Conservation (phyloP, 2,113 vertebrate species). For the Sorex araneus region DNA sequence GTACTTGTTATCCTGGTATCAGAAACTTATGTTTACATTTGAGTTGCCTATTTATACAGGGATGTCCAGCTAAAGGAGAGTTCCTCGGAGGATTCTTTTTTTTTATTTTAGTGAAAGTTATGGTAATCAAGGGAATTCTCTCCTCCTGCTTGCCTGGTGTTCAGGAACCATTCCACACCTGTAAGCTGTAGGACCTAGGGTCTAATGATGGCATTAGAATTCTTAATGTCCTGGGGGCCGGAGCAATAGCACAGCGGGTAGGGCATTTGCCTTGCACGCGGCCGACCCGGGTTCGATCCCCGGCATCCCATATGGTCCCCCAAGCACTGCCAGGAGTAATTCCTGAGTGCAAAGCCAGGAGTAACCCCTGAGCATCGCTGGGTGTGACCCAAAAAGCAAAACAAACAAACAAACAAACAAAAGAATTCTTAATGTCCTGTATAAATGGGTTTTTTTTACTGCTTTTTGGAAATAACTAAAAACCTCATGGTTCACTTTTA, state of each 20-base stretch:
- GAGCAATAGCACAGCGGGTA: no score
- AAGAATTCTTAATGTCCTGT: slow-evolving; percentile 73
- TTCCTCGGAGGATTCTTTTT: slow-evolving; percentile 69
- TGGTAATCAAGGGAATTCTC: slow-evolving; percentile 45
- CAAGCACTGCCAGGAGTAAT: no score
- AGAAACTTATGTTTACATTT: slow-evolving; percentile 86
- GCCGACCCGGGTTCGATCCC: no score
- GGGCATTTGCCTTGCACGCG: no score
- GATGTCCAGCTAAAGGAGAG: slow-evolving; percentile 65
- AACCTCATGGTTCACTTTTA: slow-evolving; percentile 64
- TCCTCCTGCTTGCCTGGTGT: not conserved
- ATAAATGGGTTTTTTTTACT: slow-evolving; percentile 78
- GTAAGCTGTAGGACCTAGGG: slow-evolving; percentile 10
- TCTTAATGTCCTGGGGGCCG: slow-evolving; percentile 72
- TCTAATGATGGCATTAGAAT: slow-evolving; percentile 77
- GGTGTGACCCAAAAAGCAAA: no score
- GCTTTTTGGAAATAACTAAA: slow-evolving; percentile 70
- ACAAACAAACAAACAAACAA: no score
- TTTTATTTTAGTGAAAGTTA: slow-evolving; percentile 66
- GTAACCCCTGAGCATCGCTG: no score
- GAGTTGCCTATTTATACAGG: slow-evolving; percentile 79
- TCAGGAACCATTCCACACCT: not conserved
- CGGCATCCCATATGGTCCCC: no score
- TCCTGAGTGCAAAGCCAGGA: no score
- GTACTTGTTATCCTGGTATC: slow-evolving; percentile 72